Conservation (phyloP, 2,113 vertebrate genomes). For the crab-eating macaque (Macaca fascicularis) region DNA sequence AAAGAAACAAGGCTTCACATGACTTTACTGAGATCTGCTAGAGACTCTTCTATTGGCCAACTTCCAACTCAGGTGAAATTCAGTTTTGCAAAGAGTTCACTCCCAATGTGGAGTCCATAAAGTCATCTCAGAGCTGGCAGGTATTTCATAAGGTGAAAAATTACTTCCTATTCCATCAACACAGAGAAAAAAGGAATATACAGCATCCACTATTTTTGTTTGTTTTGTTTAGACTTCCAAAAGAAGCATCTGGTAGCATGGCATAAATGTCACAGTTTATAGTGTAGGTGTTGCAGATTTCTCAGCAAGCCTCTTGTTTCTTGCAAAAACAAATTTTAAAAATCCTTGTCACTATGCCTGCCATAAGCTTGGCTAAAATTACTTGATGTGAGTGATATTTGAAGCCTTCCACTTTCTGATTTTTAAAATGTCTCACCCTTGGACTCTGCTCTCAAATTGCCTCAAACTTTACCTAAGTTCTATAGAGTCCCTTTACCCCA, state of each 20-base stretch:
- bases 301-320: not conserved
- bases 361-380: not conserved
- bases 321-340: not conserved
- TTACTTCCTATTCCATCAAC: not conserved
- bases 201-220: not conserved
- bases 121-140: not conserved
- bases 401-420: not conserved
- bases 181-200: not conserved
- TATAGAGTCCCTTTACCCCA: not conserved
- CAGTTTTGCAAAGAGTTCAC: not conserved
- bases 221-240: not conserved
- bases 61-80: not conserved
- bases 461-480: not conserved
- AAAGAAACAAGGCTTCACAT: not conserved
- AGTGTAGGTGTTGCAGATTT: not conserved
- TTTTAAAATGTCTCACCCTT: not conserved
- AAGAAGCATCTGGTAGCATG: not conserved
- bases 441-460: not conserved
- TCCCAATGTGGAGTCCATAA: not conserved
- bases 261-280: not conserved
- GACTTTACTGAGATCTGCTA: not conserved
- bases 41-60: not conserved
- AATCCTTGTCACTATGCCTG: not conserved
- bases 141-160: constrained; percentile 7
- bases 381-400: not conserved